Evolutionary conservation across 2,113 vertebrate species (phyloP).

Genomic region (Elgaria multicarinata): DNA sequence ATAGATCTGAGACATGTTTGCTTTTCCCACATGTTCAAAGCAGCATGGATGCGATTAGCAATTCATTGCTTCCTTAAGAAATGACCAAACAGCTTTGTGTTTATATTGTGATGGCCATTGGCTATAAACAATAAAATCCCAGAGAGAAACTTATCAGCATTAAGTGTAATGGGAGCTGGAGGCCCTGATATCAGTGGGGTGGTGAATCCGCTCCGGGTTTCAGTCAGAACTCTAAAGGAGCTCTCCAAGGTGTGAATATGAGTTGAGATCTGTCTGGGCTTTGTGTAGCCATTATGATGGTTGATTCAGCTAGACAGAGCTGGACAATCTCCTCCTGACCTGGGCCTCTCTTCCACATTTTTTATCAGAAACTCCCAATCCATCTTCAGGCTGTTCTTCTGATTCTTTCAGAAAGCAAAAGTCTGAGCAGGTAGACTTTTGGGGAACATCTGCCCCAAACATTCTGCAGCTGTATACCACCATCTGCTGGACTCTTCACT

Average conservation of each 20-base stretch:
- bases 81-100: too few relatives aligned
- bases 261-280: background rate
- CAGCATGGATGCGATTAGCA: background rate
- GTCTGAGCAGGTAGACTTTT: background rate
- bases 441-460: background rate
- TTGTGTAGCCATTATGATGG: background rate
- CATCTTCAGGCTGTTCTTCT: background rate
- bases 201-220: too few relatives aligned
- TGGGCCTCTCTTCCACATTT: background rate
- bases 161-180: background rate
- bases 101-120: too few relatives aligned
- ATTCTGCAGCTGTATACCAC: constrained; percentile 56
- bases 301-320: too few relatives aligned
- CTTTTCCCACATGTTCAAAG: background rate
- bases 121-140: too few relatives aligned
- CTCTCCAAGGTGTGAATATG: background rate
- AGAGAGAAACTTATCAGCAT: too few relatives aligned
- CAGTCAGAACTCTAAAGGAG: too few relatives aligned
- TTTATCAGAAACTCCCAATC: background rate
- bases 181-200: too few relatives aligned
- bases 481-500: constrained; percentile 62
- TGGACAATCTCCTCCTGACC: too few relatives aligned
- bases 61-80: background rate
- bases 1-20: background rate
- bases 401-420: background rate